These are phyloP conservation scores for Serranus cabrilla DNA, from an alignment of 2,797 vertebrate species.

Conservation along the genomic window DNA sequence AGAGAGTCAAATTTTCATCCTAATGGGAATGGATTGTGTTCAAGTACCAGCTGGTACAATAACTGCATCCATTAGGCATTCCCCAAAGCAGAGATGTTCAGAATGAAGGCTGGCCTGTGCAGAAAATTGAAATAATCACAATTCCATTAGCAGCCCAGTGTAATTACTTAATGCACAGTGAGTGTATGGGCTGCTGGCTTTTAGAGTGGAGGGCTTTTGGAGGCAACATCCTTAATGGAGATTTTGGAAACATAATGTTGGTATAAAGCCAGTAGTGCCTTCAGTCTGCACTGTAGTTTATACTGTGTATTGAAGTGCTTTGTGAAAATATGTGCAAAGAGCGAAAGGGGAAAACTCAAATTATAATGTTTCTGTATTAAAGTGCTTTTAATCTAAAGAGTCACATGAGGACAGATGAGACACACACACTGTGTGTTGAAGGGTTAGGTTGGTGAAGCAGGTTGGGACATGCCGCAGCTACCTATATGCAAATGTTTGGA, in stretches of 20 bases:
- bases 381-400: not conserved
- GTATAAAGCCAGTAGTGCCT: not conserved
- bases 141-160: conserved; percentile 27
- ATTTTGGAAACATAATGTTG: conserved; percentile 10
- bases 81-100: conserved; percentile 2
- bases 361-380: not conserved
- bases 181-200: conserved; percentile 10
- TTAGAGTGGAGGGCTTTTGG: conserved; percentile 7
- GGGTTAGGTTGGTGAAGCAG: conserved; percentile 4
- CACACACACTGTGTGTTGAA: not conserved
- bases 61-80: conserved; percentile 41
- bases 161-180: conserved; percentile 47
- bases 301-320: not conserved
- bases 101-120: not conserved
- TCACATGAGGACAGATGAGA: not conserved
- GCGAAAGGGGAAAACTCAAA: not conserved
- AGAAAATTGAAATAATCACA: conserved; percentile 40
- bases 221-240: not conserved
- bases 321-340: not conserved
- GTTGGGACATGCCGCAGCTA: conserved; percentile 38
- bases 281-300: not conserved
- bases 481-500: conserved; percentile 45
- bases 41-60: conserved; percentile 9
- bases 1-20: conserved; percentile 10
- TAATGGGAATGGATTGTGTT: conserved; percentile 33